Conservation (phyloP, 2,113 vertebrate species). For the Myotis davidii region DNA sequence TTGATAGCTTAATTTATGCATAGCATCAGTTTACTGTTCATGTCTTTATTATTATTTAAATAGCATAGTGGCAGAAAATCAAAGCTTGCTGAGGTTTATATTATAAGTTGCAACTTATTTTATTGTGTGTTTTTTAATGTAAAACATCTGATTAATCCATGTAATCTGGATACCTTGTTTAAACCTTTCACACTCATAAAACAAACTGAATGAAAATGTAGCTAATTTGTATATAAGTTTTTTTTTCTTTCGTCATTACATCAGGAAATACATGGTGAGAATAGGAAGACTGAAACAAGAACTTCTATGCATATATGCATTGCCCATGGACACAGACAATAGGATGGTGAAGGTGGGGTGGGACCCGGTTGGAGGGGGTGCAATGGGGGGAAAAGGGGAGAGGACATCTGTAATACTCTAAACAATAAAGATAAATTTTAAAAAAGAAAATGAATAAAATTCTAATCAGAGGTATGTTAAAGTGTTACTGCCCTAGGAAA, state of each 20-base stretch:
- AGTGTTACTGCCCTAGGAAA: background rate
- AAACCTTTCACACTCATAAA: slow-evolving; percentile 80
- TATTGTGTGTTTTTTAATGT: slow-evolving; percentile 71
- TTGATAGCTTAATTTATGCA: slow-evolving; percentile 85
- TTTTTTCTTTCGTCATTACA: slow-evolving; percentile 14
- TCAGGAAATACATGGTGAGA: slow-evolving; percentile 47
- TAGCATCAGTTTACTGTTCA: slow-evolving; percentile 83
- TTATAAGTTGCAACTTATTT: slow-evolving; percentile 84
- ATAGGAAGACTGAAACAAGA: slow-evolving; percentile 61
- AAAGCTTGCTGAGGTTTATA: slow-evolving; percentile 86
- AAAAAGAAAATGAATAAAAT: slow-evolving; percentile 20
- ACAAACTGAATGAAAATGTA: slow-evolving; percentile 78
- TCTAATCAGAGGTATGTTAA: slow-evolving; percentile 40
- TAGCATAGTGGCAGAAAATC: slow-evolving; percentile 86
- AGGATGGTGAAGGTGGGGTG: no score
- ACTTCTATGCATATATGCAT: no score
- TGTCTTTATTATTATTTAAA: slow-evolving; percentile 86
- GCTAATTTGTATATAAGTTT: slow-evolving; percentile 74
- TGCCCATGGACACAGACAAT: no score
- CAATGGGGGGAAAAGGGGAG: no score
- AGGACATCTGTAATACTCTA: no score
- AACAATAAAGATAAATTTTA: no score
- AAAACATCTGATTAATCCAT: slow-evolving; percentile 86
- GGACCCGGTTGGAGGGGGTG: no score
- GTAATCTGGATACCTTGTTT: slow-evolving; percentile 82